Evolutionary conservation across 2,797 vertebrate species (phyloP), one percentile per base, ranked within the genome.

Genomic region (Octomys mimax): DNA sequence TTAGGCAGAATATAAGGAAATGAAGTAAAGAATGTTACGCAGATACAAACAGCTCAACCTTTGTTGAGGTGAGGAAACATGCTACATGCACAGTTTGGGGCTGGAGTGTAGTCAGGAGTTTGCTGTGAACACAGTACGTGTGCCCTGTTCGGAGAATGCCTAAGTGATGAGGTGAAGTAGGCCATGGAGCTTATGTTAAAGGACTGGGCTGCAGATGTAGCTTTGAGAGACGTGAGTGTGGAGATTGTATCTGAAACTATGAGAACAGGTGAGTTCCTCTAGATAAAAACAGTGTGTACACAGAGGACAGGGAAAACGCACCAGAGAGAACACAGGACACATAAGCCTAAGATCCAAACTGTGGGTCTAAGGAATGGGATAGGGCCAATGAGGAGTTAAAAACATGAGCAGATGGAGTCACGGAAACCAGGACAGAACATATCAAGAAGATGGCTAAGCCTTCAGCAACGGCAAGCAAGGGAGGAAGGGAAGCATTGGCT

Each of bases 341-440:
- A 26, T 49, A 71, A 52, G 80, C 52, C 61, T 71, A 66, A 70
- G 28, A 66, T 24, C 54, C 64, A 8, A 95, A 26, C 19, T 26
- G 0, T 0, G 9, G 24, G 28, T n/a, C 70, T 11, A 31, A 21
- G 46, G 33, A 42, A 42, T 33, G 46, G 70, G 62, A 28, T 5
- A 28, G 10, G 42, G 24, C 1, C 11, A 7, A 2, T 42, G 26
- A 52, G 78, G 77, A 73, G 62, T 77, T 90, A 87, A 52, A 92
- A 85, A 59, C 13, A 6, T 10, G 22, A 91, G 42, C 14, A 0
- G 2, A 5, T 14, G 78, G 64, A 80, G 92, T 85, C 88, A 92
- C 90, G 92, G 96, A 96, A 96, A 95, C 82, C 36, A 54, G 66
- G 68, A 54, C 19, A 14, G 57, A 79, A 61, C 36, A 24, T 49